These are phyloP conservation scores for Lepilemur septentrionalis DNA, from an alignment of 2,797 vertebrate genomes.

Conservation along the genomic window DNA sequence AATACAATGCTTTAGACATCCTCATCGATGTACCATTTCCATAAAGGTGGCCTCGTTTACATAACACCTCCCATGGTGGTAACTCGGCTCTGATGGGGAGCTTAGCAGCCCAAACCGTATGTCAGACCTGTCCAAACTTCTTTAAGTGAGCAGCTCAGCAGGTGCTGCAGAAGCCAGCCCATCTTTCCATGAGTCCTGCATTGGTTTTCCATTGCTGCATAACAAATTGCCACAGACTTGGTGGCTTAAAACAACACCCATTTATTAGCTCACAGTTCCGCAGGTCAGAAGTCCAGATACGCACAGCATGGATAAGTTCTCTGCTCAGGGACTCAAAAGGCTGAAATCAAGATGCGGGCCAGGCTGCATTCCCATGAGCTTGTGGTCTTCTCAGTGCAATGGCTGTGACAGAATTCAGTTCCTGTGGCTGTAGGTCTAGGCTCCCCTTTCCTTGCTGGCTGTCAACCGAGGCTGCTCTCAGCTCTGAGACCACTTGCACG, in stretches of 20 bases:
- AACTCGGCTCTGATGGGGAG: not conserved
- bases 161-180: not conserved
- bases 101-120: not conserved
- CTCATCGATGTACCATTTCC: not conserved
- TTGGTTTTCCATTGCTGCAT: not conserved
- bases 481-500: not conserved
- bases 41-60: not conserved
- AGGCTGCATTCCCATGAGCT: not conserved
- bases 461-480: not conserved
- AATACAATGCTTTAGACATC: not conserved
- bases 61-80: not conserved
- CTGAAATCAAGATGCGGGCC: not conserved
- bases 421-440: not conserved
- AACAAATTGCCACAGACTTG: not conserved
- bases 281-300: not conserved
- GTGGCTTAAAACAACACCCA: not conserved
- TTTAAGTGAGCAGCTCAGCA: not conserved
- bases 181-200: not conserved
- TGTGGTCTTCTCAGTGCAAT: too few species aligned
- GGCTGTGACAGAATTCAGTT: not conserved
- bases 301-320: rapidly evolving
- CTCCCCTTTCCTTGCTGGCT: not conserved
- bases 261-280: not conserved
- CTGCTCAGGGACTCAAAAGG: not conserved
- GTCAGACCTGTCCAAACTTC: not conserved